Conservation (phyloP, 1,140 invertebrate species). For the Vanessa tameamea region DNA sequence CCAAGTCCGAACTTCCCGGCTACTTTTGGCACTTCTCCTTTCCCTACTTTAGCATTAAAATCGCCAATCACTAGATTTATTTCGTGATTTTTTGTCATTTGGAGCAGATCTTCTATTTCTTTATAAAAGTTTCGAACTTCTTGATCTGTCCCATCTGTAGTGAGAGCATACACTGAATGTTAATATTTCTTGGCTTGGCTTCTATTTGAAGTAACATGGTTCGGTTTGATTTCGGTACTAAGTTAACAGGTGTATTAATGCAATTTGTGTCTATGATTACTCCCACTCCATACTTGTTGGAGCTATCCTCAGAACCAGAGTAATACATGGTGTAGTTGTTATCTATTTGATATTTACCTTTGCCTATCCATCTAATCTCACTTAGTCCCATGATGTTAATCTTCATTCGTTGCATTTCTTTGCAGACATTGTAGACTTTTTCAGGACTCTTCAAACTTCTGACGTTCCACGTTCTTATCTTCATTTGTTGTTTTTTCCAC, state of each 20-base stretch:
- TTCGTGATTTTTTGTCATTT: slow-evolving; percentile 28
- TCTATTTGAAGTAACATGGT: slow-evolving; percentile 42
- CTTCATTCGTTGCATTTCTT: slow-evolving; percentile 32
- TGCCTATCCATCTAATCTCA: slow-evolving; percentile 30
- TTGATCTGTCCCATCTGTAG: slow-evolving; percentile 39
- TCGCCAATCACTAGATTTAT: slow-evolving; percentile 35
- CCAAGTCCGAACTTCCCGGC: slow-evolving; percentile 45
- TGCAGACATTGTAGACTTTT: slow-evolving; percentile 31
- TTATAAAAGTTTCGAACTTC: slow-evolving; percentile 28
- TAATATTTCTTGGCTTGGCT: slow-evolving; percentile 37
- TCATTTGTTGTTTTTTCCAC: slow-evolving; percentile 15
- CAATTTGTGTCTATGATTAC: slow-evolving; percentile 7
- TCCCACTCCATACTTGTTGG: slow-evolving; percentile 6
- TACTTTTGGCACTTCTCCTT: slow-evolving; percentile 19
- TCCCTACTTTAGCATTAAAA: slow-evolving; percentile 39
- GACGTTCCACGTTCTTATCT: slow-evolving; percentile 39
- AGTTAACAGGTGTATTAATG: slow-evolving; percentile 1
- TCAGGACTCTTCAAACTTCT: slow-evolving; percentile 20
- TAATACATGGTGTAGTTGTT: slow-evolving; percentile 26
- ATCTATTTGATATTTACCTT: slow-evolving; percentile 21
- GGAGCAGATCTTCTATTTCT: slow-evolving; percentile 21
- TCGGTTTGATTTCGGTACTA: slow-evolving; percentile 34
- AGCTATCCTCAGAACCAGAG: slow-evolving; percentile 30
- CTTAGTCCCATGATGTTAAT: slow-evolving; percentile 26
- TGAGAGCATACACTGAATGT: slow-evolving; percentile 59